These are phyloP conservation scores for Mechanitis messenoides DNA, from an alignment of 2,888 invertebrate genomes.

Conservation along the genomic window DNA sequence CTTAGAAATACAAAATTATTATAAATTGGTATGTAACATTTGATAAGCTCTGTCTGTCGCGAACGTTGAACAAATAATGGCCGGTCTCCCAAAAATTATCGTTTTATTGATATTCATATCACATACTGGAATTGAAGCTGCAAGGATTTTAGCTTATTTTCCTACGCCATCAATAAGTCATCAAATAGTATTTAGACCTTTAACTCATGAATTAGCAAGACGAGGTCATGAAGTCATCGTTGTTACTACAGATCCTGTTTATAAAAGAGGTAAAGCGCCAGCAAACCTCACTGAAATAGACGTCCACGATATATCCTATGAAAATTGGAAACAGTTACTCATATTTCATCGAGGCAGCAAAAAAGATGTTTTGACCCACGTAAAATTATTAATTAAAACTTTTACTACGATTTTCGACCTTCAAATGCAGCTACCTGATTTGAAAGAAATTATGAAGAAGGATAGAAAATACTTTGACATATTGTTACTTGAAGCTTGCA, in stretches of 20 bases:
- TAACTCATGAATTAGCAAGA: constrained; percentile 44
- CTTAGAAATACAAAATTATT: too few relatives aligned
- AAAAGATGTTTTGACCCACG: constrained; percentile 10
- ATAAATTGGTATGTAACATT: too few relatives aligned
- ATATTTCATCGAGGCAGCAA: constrained; percentile 9
- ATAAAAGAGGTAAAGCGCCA: constrained; percentile 32
- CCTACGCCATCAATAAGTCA: constrained; percentile 52
- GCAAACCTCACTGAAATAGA: constrained; percentile 43
- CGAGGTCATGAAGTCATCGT: constrained; percentile 39
- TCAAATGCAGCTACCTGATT: constrained; percentile 25
- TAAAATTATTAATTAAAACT: constrained; percentile 12
- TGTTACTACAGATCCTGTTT: constrained; percentile 38
- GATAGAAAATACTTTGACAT: constrained; percentile 39
- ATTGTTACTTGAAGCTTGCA: constrained; percentile 42
- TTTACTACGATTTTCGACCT: constrained; percentile 25
- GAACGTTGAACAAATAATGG: neutral
- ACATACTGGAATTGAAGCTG: constrained; percentile 26
- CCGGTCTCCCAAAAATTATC: neutral
- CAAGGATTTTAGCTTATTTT: constrained; percentile 47
- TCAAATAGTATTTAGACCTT: constrained; percentile 36
- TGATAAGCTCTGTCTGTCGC: neutral
- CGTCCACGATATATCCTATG: constrained; percentile 40
- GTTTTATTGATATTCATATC: neutral
- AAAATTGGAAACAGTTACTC: constrained; percentile 26
- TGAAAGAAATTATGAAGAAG: constrained; percentile 27